Evolutionary conservation across 2,797 vertebrate species (phyloP), one percentile per base, ranked within the genome.

Genomic region (Melanotaenia maccullochi): DNA sequence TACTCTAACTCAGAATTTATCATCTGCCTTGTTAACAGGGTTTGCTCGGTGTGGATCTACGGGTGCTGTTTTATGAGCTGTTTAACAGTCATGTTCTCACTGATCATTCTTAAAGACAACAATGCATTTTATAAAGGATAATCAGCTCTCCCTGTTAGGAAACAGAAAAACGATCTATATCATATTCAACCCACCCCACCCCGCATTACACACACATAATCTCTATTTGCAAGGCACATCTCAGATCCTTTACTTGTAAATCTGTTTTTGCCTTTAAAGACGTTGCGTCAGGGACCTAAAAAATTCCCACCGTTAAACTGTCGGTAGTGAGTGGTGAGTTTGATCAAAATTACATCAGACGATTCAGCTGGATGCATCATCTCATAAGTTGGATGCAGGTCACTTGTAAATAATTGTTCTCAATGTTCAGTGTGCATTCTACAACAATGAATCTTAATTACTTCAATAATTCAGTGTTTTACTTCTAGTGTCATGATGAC

Each of bases 231-330:
- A 59, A 68, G 67, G 47, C 14, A 62, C 78, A 78, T 42, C 61
- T 92, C 76, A 79, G 88, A 90, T 90, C 87, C 52, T 65, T 61
- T 51, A 70, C 76, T 75, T 87, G 82, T 85, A 71, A 90, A 82
- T 76, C 84, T 59, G 42, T 64, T 86, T 81, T 54, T 71, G 69
- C 73, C 79, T 86, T 90, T 84, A 90, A 85, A 91, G 80, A 86
- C 40, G 35, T 25, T 38, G 47, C 63, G 51, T 79, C 30, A 25
- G 60, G 61, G 71, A 51, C 69, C 72, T 78, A 62, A 58, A 81
- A 74, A 67, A 16, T 18, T 6, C 30, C 60, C 25, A 57, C 66
- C 69, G 76, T 73, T 64, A 13, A 60, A 69, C 65, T 54, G 62
- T 72, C 55, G 78, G 65, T 77, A 65, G 56, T 0, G 60, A 73